Base-by-base conservation (phyloP, 1,140 invertebrate species). In the Brachionus calyciflorus region DNA sequence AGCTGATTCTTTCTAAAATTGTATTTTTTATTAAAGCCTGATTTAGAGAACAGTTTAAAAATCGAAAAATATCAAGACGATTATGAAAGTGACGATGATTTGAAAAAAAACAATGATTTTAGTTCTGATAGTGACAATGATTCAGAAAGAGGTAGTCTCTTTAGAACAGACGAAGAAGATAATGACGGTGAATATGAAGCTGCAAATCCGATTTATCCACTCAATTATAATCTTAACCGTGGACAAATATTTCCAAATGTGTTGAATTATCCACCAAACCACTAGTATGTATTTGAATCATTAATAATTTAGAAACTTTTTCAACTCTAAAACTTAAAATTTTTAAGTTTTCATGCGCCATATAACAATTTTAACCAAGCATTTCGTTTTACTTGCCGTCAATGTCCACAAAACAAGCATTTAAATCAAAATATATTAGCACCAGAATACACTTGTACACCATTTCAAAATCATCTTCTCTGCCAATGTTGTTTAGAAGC, bases 401-500 rank as follows among this genome's bases (percentile, higher is more conserved):
- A 57, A 24, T 75, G 14, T 26, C 19, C 44, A n/a, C 78, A 79
- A 63, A 81, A 82, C 75, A 79, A 51, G 14, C 81, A 82, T 24
- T 65, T 44, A 1, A 44, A 65, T 24, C 17, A 30, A 60, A 60
- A 33, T 7, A 78, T 80, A 63, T 80, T 81, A 17, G 44, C 81
- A 14, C 81, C 81, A 6, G 17, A 65, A 2, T 81, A 80, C 78
- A 75, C 69, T 0, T 84, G 83, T 78, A 44, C 19, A 0, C 33
- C 44, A 6, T 78, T 76, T 26, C 81, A 82, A 77, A 83, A 81
- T 68, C 83, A 84, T 78, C 75, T 82, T 1, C 48, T 83, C 40
- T 84, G 83, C 78, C 79, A 81, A 77, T 84, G 83, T 68, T 84
- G 83, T 78, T 41, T 83, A 53, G 80, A 82, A 57, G 80, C 82